A percentile compares a stretch with the other conserved stretches of the same genome.
phyloP scores from a whole-genome alignment of 2,797 vertebrate genomes.

The Xiphophorus birchmanni region DNA sequence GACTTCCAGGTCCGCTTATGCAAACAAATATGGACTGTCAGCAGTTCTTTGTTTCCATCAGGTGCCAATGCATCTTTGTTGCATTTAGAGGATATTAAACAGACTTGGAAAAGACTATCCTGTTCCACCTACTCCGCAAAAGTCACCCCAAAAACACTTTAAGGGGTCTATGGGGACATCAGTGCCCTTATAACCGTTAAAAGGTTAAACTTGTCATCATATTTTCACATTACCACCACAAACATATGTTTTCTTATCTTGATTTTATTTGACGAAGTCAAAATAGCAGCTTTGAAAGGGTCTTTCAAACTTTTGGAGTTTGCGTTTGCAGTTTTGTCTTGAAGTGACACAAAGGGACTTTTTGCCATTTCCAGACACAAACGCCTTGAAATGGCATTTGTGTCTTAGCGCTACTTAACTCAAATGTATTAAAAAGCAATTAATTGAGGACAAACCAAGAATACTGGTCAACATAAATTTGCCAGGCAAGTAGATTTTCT shows the following conservation, averaged over 20 bases:
- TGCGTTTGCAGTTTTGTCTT: not conserved
- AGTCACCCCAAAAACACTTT: too few species aligned
- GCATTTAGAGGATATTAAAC: not conserved
- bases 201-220: not conserved
- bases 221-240: not conserved
- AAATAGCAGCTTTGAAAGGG: too few species aligned
- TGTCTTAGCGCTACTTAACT: not conserved
- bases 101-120: too few species aligned
- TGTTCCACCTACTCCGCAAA: too few species aligned
- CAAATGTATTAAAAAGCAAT: not conserved
- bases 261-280: not conserved
- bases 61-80: not conserved
- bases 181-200: too few species aligned
- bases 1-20: too few species aligned
- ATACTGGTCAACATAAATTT: not conserved
- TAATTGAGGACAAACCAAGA: not conserved
- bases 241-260: not conserved
- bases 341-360: not conserved
- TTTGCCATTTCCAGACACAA: not conserved
- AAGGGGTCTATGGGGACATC: too few species aligned
- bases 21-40: not conserved
- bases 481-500: not conserved
- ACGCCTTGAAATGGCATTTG: not conserved
- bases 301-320: too few species aligned
- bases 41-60: not conserved